Evolutionary conservation across 2,113 vertebrate genomes (phyloP), one percentile per base, ranked within the genome.

Genomic region (Nannospalax galili): DNA sequence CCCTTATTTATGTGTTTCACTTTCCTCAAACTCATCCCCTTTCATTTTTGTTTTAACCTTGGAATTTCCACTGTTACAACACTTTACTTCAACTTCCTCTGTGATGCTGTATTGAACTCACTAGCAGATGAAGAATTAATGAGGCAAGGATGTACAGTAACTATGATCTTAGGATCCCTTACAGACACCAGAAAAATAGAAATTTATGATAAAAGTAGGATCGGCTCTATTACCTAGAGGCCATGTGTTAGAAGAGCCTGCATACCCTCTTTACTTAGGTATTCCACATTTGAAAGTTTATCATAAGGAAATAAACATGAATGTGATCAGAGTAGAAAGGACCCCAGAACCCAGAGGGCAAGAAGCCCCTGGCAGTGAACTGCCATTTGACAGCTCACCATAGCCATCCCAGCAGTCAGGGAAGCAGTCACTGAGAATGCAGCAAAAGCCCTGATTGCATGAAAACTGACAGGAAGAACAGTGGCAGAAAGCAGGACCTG

Each of bases 1-100:
- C 26, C 60, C 45, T 20, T 32, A 20, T 95, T 93, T 93, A 96
- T 95, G 92, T 42, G 60, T 84, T 37, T 35, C 74, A 0, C 77
- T 88, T 42, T 24, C 91, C 88, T 93, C 15, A 32, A 72, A 42
- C 12, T 70, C 60, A n/a, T 69, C 93, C 69, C 79, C 93, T 96
- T 79, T 97, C 74, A 64, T 79, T 96, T 90, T 97, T 98, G 84
- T 97, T 95, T 22, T 96, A 73, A 69, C 14, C 10, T 86, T 79
- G 79, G 94, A 97, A 88, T 96, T 95, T 97, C 96, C 94, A 81
- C 60, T 62, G 97, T 98, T 98, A 97, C 97, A 97, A 97, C 96
- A 98, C 74, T 87, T 90, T 42, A 94, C 92, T 96, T 91, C 90
- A 95, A 94, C 75, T 89, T 97, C 80, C 58, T 73, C 45, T 69